phyloP scores from a whole-genome alignment of 2,888 invertebrate species.

The Tenthredo mesomela region DNA sequence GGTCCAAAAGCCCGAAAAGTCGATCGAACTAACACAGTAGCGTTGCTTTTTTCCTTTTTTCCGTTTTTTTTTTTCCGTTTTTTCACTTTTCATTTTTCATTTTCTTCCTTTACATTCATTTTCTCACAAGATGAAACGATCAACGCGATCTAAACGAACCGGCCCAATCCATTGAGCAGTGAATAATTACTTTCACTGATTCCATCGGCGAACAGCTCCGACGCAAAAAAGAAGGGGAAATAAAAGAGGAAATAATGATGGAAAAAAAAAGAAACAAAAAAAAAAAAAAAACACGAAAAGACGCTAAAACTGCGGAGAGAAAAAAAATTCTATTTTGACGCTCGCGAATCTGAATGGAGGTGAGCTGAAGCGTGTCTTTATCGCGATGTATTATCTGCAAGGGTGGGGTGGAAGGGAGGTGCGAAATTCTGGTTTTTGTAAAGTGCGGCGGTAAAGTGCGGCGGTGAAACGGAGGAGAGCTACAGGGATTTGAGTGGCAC shows the following conservation, averaged over 20 bases:
- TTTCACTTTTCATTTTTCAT: neutral
- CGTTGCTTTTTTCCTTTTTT: neutral
- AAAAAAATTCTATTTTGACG: neutral
- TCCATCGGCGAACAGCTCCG: neutral
- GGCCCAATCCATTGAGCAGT: neutral
- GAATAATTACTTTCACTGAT: neutral
- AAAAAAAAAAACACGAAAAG: neutral
- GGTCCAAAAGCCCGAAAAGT: conserved; percentile 18
- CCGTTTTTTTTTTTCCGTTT: neutral
- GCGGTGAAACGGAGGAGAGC: neutral
- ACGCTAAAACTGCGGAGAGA: neutral
- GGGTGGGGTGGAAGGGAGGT: neutral
- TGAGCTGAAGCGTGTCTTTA: neutral
- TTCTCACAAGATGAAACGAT: neutral
- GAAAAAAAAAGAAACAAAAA: neutral
- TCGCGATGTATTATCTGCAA: conserved; percentile 10
- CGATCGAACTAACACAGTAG: conserved; percentile 24
- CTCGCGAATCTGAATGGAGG: neutral
- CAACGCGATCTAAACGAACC: neutral
- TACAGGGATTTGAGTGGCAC: conserved; percentile 32
- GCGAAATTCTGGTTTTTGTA: conserved; percentile 7
- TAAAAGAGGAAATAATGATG: neutral
- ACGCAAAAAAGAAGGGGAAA: neutral
- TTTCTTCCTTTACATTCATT: neutral
- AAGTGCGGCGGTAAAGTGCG: neutral